phyloP scores from a whole-genome alignment of 2,888 invertebrate genomes.

The Anorthoa munda region DNA sequence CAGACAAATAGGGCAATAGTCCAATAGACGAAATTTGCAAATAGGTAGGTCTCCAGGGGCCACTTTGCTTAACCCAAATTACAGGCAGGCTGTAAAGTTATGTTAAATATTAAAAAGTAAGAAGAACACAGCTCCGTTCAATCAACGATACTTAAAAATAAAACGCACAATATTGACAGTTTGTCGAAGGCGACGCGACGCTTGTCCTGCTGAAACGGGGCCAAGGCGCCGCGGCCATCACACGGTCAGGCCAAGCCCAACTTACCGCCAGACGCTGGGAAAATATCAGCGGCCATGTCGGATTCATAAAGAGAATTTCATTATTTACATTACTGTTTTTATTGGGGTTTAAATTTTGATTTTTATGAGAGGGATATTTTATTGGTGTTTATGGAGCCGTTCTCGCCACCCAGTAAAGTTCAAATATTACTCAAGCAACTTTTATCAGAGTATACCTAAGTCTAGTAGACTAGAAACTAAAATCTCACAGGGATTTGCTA shows the following conservation, averaged over 20 bases:
- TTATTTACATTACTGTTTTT: conserved; percentile 19
- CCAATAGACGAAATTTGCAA: too few relatives aligned
- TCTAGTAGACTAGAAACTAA: too few relatives aligned
- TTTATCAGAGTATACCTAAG: too few relatives aligned
- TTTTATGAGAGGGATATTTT: conserved; percentile 7
- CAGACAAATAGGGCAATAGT: too few relatives aligned
- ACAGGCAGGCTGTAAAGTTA: too few relatives aligned
- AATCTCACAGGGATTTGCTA: too few relatives aligned
- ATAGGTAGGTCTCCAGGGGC: too few relatives aligned
- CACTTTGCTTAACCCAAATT: too few relatives aligned
- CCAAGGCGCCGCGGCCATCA: conserved; percentile 63
- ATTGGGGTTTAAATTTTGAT: conserved; percentile 21
- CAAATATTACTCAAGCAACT: background rate
- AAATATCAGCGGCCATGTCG: conserved; percentile 42
- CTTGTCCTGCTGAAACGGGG: conserved; percentile 63
- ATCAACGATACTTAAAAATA: conserved; percentile 8
- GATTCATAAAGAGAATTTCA: conserved; percentile 19
- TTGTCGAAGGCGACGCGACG: conserved; percentile 47
- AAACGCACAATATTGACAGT: conserved; percentile 37
- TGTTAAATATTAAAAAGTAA: background rate
- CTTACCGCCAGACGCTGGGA: conserved; percentile 53
- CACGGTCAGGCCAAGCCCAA: conserved; percentile 66
- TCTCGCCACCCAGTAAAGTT: background rate
- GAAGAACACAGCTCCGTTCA: background rate
- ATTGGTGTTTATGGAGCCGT: background rate